These are phyloP conservation scores for Siniperca obscura DNA, from an alignment of 2,797 vertebrate genomes.

Conservation along the genomic window DNA sequence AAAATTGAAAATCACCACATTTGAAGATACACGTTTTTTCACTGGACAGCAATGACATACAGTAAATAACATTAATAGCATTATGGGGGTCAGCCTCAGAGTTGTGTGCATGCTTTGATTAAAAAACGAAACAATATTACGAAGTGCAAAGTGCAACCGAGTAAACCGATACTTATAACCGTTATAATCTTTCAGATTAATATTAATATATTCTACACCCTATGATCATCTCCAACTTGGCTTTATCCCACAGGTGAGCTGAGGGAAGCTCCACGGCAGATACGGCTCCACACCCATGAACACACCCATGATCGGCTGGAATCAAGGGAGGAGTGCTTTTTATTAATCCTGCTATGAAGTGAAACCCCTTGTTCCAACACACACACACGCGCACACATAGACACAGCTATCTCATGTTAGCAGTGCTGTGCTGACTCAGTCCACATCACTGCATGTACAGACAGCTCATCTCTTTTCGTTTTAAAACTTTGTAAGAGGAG, in stretches of 20 bases:
- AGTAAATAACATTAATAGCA: neutral
- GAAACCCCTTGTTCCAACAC: conserved; percentile 15
- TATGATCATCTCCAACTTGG: conserved; percentile 16
- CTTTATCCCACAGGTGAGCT: conserved; percentile 14
- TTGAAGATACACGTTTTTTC: neutral
- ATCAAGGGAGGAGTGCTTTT: conserved; percentile 30
- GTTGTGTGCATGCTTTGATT: neutral
- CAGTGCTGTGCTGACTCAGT: conserved; percentile 36
- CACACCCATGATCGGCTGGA: conserved; percentile 40
- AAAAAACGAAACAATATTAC: too few relatives aligned
- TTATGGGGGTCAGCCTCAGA: neutral
- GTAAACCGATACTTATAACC: neutral
- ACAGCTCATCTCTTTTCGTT: conserved; percentile 30
- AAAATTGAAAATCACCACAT: neutral
- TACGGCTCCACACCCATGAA: conserved; percentile 50
- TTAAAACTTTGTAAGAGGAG: neutral
- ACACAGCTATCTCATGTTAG: neutral
- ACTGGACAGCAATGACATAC: too few relatives aligned
- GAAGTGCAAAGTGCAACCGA: neutral
- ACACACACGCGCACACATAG: conserved; percentile 14
- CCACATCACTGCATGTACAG: conserved; percentile 34
- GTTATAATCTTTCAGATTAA: conserved; percentile 21
- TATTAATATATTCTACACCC: neutral
- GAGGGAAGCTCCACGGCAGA: conserved; percentile 2
- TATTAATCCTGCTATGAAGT: conserved; percentile 5